Evolutionary conservation across 2,888 invertebrate species (phyloP), one percentile per base, ranked within the genome.

Genomic region (Caenorhabditis drosophilae): DNA sequence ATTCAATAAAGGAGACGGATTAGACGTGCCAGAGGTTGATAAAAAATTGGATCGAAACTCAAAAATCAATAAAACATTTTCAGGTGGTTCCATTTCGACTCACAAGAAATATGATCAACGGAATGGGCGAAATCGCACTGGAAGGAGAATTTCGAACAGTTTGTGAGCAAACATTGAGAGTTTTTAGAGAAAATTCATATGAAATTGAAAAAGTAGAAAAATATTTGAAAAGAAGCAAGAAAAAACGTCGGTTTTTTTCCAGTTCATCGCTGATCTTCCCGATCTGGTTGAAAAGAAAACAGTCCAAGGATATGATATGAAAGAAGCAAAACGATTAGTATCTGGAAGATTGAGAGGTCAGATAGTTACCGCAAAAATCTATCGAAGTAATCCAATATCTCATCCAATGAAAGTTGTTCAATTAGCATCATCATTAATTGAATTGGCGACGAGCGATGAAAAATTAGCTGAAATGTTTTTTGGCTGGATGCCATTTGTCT

Each of bases 381-480:
- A 63, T 41, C 49, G 49, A n/a, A 41, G 47, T 36, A 54, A 55
- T 12, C 45, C 53, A 38, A 51, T 47, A 15, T 52, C 61, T 11
- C 55, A 64, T 36, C 67, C 69, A 36, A 70, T 82, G 77, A 74
- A 70, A 42, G 68, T 75, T n/a, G 71, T 73, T 11, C 79, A 79
- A 34, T 76, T 80, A 45, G 92, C 93, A 0, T 91, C 92, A 83
- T 90, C 91, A 84, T 87, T 98, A 12, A 95, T 98, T 71, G 88
- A 89, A 56, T 93, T 96, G 85, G 94, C 98, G 0, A 92, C 91
- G 16, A 90, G 89, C 84, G 86, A 91, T 50, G 89, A 90, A 78
- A 93, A 93, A 85, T 87, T 98, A 15, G 91, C 92, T 76, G 90
- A 91, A 85, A 98, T 98, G 98, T 98, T 92, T 83, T 89, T 92